phyloP scores from a whole-genome alignment of 2,888 invertebrate genomes.

The Mesorhabditis sp. region DNA sequence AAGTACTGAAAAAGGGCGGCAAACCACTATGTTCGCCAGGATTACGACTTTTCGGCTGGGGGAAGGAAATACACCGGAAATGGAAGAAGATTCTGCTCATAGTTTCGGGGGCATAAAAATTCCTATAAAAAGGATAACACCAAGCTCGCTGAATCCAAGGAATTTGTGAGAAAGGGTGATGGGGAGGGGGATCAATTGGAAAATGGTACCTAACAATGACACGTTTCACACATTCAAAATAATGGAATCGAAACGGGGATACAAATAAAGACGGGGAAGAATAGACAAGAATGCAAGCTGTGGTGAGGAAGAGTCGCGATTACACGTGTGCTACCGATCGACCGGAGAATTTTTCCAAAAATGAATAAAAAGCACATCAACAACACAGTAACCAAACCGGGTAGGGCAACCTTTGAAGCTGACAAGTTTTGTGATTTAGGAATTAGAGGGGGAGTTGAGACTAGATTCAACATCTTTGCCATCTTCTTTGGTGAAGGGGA shows the following conservation, averaged over 20 bases:
- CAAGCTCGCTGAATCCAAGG: background rate
- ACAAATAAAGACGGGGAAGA: background rate
- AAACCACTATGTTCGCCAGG: too few relatives aligned
- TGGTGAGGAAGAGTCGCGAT: background rate
- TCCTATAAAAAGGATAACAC: background rate
- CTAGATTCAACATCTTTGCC: too few relatives aligned
- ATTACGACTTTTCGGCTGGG: too few relatives aligned
- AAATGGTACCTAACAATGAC: background rate
- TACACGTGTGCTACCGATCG: background rate
- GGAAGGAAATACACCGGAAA: too few relatives aligned
- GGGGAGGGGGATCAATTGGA: background rate
- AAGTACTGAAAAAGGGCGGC: too few relatives aligned
- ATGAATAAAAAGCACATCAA: background rate
- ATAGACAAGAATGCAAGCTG: background rate
- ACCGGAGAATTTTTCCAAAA: background rate
- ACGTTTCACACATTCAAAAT: background rate
- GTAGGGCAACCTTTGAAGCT: too few relatives aligned
- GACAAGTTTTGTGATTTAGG: too few relatives aligned
- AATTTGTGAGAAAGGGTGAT: too few relatives aligned
- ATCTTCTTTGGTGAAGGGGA: too few relatives aligned
- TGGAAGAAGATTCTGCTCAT: too few relatives aligned
- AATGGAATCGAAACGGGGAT: background rate
- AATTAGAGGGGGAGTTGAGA: too few relatives aligned
- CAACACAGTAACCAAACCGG: background rate
- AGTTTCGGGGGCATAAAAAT: too few relatives aligned